phyloP scores from a whole-genome alignment of 37 sponge, comb jelly and placozoan species.

The Lycopodina hypogea region DNA sequence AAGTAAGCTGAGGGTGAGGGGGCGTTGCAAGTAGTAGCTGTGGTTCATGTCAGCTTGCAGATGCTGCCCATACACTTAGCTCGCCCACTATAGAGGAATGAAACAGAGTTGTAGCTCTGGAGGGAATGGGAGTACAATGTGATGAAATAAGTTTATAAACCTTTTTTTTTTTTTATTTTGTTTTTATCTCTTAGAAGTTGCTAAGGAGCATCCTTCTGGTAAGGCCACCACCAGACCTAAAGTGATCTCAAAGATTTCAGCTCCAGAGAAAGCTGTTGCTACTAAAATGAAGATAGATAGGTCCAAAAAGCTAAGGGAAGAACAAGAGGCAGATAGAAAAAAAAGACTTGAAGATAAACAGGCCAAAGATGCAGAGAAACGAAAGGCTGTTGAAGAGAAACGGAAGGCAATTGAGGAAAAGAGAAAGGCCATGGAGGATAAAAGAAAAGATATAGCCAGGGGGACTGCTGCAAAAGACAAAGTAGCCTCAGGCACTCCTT shows the following conservation, averaged over 20 bases:
- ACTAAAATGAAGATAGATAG: constrained; percentile 11
- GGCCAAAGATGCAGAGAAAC: constrained; percentile 7
- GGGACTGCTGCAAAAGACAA: not conserved
- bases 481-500: not conserved
- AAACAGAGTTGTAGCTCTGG: too few species aligned
- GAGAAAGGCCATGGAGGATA: not conserved
- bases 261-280: constrained; percentile 3
- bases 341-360: constrained; percentile 13
- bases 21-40: too few species aligned
- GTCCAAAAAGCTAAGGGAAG: constrained; percentile 10
- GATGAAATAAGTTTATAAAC: too few species aligned
- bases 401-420: constrained; percentile 1
- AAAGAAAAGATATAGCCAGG: not conserved
- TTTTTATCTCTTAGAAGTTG: too few species aligned
- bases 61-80: too few species aligned
- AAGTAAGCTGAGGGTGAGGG: too few species aligned
- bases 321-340: constrained; percentile 18
- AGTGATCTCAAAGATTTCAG: not conserved
- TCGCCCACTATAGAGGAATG: too few species aligned
- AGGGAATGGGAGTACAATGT: too few species aligned
- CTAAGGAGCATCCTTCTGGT: too few species aligned
- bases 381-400: constrained; percentile 11
- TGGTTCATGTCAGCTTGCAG: too few species aligned
- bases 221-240: too few species aligned
- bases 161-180: too few species aligned